Evolutionary conservation across 2,797 vertebrate genomes (phyloP).

Genomic region (Sciaenops ocellatus): DNA sequence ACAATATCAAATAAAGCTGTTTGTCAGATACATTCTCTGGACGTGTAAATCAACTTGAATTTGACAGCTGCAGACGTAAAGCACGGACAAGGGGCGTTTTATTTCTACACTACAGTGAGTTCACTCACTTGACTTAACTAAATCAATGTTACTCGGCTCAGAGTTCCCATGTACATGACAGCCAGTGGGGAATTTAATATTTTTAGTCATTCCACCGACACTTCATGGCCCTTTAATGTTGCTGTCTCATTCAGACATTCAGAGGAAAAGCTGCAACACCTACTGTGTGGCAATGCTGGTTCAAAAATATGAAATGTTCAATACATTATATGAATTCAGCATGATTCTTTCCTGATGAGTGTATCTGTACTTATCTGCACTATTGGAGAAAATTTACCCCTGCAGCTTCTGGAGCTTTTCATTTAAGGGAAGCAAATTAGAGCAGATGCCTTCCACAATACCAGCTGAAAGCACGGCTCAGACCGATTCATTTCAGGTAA

Average conservation of each 20-base stretch:
- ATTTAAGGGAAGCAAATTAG: conserved; percentile 38
- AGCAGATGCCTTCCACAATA: conserved; percentile 26
- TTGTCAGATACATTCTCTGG: conserved; percentile 37
- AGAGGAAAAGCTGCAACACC: conserved; percentile 18
- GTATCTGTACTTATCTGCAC: background rate
- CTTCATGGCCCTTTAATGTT: conserved; percentile 59
- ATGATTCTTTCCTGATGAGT: background rate
- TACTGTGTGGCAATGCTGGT: background rate
- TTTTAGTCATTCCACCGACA: conserved; percentile 60
- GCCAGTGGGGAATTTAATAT: conserved; percentile 50
- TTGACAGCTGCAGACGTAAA: conserved; percentile 55
- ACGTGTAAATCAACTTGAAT: conserved; percentile 37
- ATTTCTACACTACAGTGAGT: conserved; percentile 33
- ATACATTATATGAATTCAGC: background rate
- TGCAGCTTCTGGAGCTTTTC: conserved; percentile 24
- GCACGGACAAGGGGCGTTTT: conserved; percentile 22
- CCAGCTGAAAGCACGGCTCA: conserved; percentile 45
- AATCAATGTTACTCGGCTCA: conserved; percentile 44
- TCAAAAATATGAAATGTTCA: conserved; percentile 1
- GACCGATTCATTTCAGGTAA: conserved; percentile 62
- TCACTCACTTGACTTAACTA: conserved; percentile 39
- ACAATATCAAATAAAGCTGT: conserved; percentile 43
- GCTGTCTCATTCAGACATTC: conserved; percentile 52
- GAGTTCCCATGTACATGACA: conserved; percentile 18
- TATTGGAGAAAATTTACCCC: conserved; percentile 14